Evolutionary conservation across 2,888 invertebrate species (phyloP).

Genomic region (Polylopha cassiicola): DNA sequence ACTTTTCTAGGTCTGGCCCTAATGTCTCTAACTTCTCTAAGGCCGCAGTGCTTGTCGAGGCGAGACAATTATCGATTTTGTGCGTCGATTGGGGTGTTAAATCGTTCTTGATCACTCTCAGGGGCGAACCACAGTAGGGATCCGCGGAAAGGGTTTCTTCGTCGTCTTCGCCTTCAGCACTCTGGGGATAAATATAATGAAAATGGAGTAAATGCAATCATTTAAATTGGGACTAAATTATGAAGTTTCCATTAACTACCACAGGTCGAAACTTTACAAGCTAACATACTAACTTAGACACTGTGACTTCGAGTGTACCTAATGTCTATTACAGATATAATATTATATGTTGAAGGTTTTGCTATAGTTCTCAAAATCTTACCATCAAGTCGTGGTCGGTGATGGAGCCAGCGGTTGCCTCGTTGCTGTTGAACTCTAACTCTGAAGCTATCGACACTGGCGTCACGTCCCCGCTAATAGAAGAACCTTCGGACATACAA

Average conservation of each 20-base stretch:
- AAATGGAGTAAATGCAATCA: no score
- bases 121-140: conserved; percentile 54
- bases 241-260: no score
- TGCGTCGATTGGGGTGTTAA: conserved; percentile 44
- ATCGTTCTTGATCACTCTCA: conserved; percentile 55
- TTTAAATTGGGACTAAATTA: no score
- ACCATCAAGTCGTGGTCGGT: conserved; percentile 78
- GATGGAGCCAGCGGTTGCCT: conserved; percentile 81
- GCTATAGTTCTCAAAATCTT: conserved; percentile 25
- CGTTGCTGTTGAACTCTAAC: conserved; percentile 80
- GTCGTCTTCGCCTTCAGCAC: conserved; percentile 77
- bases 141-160: conserved; percentile 76
- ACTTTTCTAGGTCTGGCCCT: conserved; percentile 55
- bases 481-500: conserved; percentile 51
- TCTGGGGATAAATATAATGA: conserved; percentile 34
- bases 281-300: neutral
- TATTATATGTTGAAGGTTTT: no score
- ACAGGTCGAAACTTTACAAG: neutral
- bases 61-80: conserved; percentile 34
- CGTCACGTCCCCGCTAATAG: conserved; percentile 81
- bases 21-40: conserved; percentile 56
- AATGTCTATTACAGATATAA: no score
- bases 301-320: neutral
- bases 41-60: conserved; percentile 43
- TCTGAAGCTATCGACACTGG: conserved; percentile 82